phyloP scores from a whole-genome alignment of 2,888 invertebrate species.

The Microctonus hyperodae region DNA sequence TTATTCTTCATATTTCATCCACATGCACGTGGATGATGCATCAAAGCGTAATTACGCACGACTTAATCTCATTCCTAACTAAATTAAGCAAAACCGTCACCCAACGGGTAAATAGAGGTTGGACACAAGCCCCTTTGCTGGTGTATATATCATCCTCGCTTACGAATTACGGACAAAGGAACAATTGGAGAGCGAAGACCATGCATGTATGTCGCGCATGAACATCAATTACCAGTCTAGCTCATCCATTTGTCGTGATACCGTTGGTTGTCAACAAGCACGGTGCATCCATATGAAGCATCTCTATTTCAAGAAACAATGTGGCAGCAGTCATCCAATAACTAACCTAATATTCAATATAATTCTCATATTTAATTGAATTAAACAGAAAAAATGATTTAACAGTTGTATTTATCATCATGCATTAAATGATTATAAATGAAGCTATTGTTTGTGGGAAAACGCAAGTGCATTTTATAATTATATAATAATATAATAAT shows the following conservation, averaged over 20 bases:
- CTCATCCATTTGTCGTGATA: constrained; percentile 34
- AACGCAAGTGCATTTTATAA: no score
- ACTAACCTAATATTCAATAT: not conserved
- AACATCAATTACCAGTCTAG: constrained; percentile 43
- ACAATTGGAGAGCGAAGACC: constrained; percentile 41
- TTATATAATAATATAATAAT: no score
- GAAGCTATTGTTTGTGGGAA: no score
- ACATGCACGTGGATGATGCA: not conserved
- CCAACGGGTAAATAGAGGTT: constrained; percentile 1
- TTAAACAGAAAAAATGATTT: not conserved
- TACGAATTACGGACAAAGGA: constrained; percentile 40
- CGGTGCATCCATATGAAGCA: not conserved
- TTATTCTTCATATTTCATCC: not conserved
- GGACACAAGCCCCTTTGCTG: constrained; percentile 5
- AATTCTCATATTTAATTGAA: not conserved
- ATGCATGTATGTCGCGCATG: constrained; percentile 41
- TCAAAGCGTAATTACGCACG: not conserved
- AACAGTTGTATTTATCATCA: no score
- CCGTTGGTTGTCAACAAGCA: not conserved
- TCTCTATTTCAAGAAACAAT: constrained; percentile 2
- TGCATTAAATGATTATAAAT: no score
- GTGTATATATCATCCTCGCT: constrained; percentile 27
- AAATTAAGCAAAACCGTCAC: constrained; percentile 6
- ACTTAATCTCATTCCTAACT: constrained; percentile 1
- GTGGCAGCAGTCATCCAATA: not conserved